Conservation (phyloP, 53 echinoderm and acorn worm genomes). For the Temnopleurus reevesii region DNA sequence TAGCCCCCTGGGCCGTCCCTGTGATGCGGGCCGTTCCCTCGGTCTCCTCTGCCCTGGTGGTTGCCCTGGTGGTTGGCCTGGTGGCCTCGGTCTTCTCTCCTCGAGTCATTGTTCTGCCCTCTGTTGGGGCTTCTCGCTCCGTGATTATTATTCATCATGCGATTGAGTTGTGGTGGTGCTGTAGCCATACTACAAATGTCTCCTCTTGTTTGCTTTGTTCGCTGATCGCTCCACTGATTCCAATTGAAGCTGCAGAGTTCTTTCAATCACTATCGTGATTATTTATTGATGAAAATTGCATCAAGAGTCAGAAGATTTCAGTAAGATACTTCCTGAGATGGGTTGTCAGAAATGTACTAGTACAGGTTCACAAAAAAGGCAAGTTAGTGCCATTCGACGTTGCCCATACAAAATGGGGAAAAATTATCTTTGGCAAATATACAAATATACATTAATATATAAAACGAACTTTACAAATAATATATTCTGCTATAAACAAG, state of each 20-base stretch:
- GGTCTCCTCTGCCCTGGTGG: background rate
- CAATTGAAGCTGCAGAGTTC: background rate
- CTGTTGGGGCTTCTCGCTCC: slow-evolving; percentile 60
- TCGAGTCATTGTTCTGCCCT: slow-evolving; percentile 46
- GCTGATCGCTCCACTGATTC: background rate
- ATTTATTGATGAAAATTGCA: slow-evolving; percentile 57
- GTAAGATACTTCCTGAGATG: slow-evolving; percentile 60
- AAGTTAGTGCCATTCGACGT: slow-evolving; percentile 51
- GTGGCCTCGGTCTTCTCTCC: slow-evolving; percentile 31
- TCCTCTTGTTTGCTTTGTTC: slow-evolving; percentile 17
- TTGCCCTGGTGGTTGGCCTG: background rate
- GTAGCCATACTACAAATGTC: slow-evolving; percentile 77
- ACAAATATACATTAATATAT: slow-evolving; percentile 98
- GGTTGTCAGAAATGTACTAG: slow-evolving; percentile 55
- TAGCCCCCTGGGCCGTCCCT: slow-evolving; percentile 21
- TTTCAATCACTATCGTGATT: background rate
- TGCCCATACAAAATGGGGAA: slow-evolving; percentile 59
- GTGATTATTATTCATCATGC: slow-evolving; percentile 74
- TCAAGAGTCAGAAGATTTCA: slow-evolving; percentile 41
- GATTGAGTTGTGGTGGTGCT: slow-evolving; percentile 69
- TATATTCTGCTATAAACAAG: slow-evolving; percentile 78
- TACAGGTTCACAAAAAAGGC: slow-evolving; percentile 57
- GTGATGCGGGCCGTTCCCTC: slow-evolving; percentile 7
- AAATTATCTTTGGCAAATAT: slow-evolving; percentile 91
- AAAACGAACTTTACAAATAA: slow-evolving; percentile 74